A percentile compares a stretch with the other conserved stretches of the same genome.
Evolutionary conservation across 2,113 vertebrate species (phyloP).

Genomic region (Paradoxurus hermaphroditus): DNA sequence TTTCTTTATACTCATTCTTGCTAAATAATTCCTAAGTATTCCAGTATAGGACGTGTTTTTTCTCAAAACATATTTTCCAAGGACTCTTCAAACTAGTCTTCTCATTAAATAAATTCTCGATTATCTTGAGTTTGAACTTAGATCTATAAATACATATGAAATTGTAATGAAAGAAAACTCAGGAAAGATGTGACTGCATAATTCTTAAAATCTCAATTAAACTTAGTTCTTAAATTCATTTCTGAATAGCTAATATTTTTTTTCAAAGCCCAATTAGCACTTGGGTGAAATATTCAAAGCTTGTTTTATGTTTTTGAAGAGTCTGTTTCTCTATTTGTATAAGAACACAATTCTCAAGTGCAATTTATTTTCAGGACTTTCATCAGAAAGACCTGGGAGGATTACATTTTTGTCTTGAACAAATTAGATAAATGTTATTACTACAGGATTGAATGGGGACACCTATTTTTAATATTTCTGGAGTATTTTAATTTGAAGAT

Average conservation of each 20-base stretch:
- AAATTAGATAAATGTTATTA: slow-evolving; percentile 56
- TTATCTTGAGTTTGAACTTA: background rate
- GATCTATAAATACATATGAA: background rate
- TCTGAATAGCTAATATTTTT: background rate
- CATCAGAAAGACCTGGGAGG: slow-evolving; percentile 13
- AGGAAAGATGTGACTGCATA: background rate
- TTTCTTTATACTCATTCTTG: background rate
- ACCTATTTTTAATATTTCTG: slow-evolving; percentile 43
- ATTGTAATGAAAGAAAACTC: slow-evolving; percentile 35
- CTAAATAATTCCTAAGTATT: slow-evolving; percentile 11
- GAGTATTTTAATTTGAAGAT: slow-evolving; percentile 60
- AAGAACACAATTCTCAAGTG: background rate
- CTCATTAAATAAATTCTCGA: background rate
- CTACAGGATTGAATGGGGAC: background rate
- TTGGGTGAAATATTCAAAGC: slow-evolving; percentile 26
- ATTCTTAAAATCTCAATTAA: slow-evolving; percentile 15
- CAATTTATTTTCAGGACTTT: slow-evolving; percentile 61
- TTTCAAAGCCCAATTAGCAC: slow-evolving; percentile 6
- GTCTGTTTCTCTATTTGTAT: slow-evolving; percentile 47
- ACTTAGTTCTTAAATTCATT: slow-evolving; percentile 6
- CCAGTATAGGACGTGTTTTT: background rate
- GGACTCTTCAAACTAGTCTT: background rate
- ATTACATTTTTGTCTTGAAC: slow-evolving; percentile 35
- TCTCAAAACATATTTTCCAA: background rate
- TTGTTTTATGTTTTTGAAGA: slow-evolving; percentile 26